Percentiles rank a stretch among this genome's conserved stretches.
phyloP scores from a whole-genome alignment of 1,140 invertebrate species.

The Drosophila serrata region DNA sequence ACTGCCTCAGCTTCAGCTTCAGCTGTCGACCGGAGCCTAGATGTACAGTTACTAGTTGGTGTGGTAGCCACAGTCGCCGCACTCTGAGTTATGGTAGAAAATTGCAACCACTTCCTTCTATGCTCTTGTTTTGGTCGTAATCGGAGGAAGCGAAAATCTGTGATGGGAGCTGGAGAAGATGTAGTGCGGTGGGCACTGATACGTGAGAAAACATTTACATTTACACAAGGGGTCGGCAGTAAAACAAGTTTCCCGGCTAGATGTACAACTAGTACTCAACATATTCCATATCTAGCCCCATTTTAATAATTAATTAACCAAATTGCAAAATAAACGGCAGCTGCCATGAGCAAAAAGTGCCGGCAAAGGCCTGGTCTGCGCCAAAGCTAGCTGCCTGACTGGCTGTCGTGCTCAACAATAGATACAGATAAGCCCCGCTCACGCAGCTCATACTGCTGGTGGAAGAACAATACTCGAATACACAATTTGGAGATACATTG shows the following conservation, averaged over 20 bases:
- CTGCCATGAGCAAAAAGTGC: constrained; percentile 27
- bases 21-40: constrained; percentile 37
- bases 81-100: constrained; percentile 35
- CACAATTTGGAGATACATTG: constrained; percentile 46
- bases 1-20: constrained; percentile 8
- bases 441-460: constrained; percentile 27
- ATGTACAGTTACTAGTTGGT: constrained; percentile 64
- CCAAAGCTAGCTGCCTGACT: constrained; percentile 19
- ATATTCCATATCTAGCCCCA: constrained; percentile 28
- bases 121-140: constrained; percentile 30
- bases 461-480: constrained; percentile 29
- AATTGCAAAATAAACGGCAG: constrained; percentile 60
- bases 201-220: constrained; percentile 24
- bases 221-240: background rate
- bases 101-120: constrained; percentile 32
- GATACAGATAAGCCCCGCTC: constrained; percentile 42
- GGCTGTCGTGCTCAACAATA: constrained; percentile 28
- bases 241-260: constrained; percentile 7
- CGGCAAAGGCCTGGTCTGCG: constrained; percentile 16
- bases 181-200: constrained; percentile 5
- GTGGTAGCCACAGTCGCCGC: constrained; percentile 44
- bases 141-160: constrained; percentile 21
- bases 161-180: background rate
- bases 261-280: constrained; percentile 15
- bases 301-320: constrained; percentile 61